Evolutionary conservation across 92 coral and sea anemone genomes (phyloP), one percentile per base, ranked within the genome.

Genomic region (Porites rus): DNA sequence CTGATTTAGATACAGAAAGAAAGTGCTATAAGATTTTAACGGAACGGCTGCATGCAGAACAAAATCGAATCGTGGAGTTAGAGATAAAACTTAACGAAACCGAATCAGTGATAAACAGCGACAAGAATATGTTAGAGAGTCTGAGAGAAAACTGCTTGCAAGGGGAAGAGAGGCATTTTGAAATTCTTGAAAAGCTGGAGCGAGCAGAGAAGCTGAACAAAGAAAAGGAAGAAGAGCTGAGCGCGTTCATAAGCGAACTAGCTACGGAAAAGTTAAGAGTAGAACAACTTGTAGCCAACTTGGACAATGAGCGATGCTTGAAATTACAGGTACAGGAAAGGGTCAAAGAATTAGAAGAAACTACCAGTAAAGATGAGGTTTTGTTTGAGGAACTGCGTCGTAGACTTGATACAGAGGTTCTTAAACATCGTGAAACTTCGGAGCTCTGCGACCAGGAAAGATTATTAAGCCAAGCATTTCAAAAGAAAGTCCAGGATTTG

Each of bases 1-100:
- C 88, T 21, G 98, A 94, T 59, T 71, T 95, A 70, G 98, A 95
- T 50, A 86, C 98, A 43, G 98, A 95, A 64, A 82, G 98, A 28
- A 91, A 91, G 62, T 93, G 95, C 59, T 93, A 93, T 46, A 80
- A 86, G 64, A 88, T 95, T 65, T 84, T 95, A 54, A 76, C 93
- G 38, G 93, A 90, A 31, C 77, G 98, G 25, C 91, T 95, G 83
- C 89, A 95, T 56, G 85, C 91, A 16, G 98, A 95, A 28, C 96
- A 95, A 83, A 78, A 78, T 10, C 88, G 79, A 60, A 84, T 88
- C 22, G 72, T 66, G 19, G 96, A 93, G 71, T 73, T 95, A 54
- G 96, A 93, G 83, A 64, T 70, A 14, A 86, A 92, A 51, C 78
- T 91, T 31, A 86, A 87, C 22, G 87, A 82, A 21, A 88, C 95